Conservation (phyloP, 2,113 vertebrate genomes). For the Junco hyemalis region DNA sequence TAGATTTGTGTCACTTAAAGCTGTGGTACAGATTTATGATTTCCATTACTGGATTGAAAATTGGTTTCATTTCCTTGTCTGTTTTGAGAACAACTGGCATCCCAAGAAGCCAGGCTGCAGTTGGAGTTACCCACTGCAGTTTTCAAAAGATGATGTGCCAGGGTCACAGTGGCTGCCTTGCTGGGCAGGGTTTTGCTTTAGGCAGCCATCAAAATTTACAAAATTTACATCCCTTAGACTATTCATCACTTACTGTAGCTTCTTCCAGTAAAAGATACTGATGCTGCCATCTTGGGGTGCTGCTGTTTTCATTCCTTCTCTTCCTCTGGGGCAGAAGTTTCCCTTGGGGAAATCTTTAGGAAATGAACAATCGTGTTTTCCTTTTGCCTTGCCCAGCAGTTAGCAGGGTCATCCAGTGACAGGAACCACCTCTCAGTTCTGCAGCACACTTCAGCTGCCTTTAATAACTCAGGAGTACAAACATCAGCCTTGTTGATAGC, state of each 20-base stretch:
- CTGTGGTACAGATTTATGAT: not conserved
- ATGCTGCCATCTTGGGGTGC: not conserved
- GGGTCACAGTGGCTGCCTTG: not conserved
- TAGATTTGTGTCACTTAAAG: not conserved
- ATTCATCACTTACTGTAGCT: not conserved
- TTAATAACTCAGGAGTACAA: not conserved
- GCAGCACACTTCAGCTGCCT: not conserved
- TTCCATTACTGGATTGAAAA: not conserved
- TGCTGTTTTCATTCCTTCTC: not conserved
- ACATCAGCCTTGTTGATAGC: not conserved
- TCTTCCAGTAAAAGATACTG: not conserved
- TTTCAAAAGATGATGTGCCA: not conserved
- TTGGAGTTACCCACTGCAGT: not conserved
- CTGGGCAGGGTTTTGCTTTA: not conserved
- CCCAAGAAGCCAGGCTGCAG: not conserved
- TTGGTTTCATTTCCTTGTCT: not conserved
- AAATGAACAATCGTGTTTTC: rapidly evolving
- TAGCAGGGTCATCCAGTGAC: not conserved
- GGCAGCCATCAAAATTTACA: not conserved
- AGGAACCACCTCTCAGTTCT: not conserved
- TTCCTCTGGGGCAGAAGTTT: not conserved
- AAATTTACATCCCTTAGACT: not conserved
- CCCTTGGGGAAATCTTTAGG: not conserved
- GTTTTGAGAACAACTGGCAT: not conserved
- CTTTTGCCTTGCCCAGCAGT: not conserved